Evolutionary conservation across 92 coral and sea anemone genomes (phyloP), one percentile per base, ranked within the genome.

Genomic region (Meandrina meandrites): DNA sequence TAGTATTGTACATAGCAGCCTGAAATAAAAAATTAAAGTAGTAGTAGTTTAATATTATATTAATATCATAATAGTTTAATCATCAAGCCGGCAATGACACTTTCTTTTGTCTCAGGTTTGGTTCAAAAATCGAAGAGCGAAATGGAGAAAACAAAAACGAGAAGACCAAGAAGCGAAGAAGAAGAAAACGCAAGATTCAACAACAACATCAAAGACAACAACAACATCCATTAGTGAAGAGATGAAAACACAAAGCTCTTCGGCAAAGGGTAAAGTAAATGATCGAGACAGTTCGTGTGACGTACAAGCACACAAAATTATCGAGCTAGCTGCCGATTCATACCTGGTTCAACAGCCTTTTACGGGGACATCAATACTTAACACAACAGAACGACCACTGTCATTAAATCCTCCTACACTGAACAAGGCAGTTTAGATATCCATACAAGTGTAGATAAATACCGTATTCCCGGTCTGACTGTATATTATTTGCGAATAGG

Each of bases 71-170:
- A 62, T 5, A 8, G 12, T 24, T 62, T 62, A 24, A 62, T 62
- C 2, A 22, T 22, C 69, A 62, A 22, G 30, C 8, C 1, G 21
- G 21, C 1, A 62, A n/a, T n/a, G n/a, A n/a, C 30, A 9, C 14
- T 24, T 24, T 62, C 21, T 62, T n/a, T n/a, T 34, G 62, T 27
- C 66, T 21, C 80, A 97, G 99, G 99, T 97, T 13, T 97, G 99
- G 99, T 97, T 97, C 81, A 97, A 97, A 86, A 97, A 97, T 81
- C 91, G 99, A 75, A 92, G 99, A 83, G 99, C 99, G 56, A 97
- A 97, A 79, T 97, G 98, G 97, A 94, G 99, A 86, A 97, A 97
- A 79, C 95, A 93, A 83, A 97, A 92, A 77, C 92, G 99, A 12
- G 99, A 97, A 75, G 92, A 90, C 28, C 88, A 89, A 72, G 91